A percentile compares a stretch with the other conserved stretches of the same genome.
Conservation (phyloP, 2,888 invertebrate genomes). For the Tridacna crocea region DNA sequence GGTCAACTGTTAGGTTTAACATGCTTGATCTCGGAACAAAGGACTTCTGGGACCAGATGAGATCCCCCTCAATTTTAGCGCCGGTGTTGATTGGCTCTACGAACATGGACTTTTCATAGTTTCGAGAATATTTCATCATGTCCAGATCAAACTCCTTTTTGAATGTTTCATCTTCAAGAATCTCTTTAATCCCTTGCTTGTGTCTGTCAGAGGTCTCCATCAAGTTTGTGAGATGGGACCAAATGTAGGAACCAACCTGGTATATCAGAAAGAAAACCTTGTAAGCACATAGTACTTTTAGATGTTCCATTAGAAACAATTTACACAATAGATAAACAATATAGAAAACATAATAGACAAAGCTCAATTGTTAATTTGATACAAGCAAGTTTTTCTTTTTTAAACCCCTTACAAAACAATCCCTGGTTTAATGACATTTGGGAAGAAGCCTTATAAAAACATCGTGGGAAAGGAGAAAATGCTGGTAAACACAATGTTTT, state of each 20-base stretch:
- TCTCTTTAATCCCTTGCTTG: constrained; percentile 92
- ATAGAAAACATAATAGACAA: too few species aligned
- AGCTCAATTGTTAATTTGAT: too few species aligned
- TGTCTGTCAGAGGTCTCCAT: constrained; percentile 93
- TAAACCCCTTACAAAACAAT: too few species aligned
- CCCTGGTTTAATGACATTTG: too few species aligned
- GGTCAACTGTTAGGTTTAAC: constrained; percentile 82
- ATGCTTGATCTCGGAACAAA: constrained; percentile 82
- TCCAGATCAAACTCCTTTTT: constrained; percentile 93
- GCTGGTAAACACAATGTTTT: too few species aligned
- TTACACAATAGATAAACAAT: neutral
- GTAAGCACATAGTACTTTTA: neutral
- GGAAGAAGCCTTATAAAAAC: too few species aligned
- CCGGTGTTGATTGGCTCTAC: constrained; percentile 92
- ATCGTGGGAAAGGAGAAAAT: too few species aligned
- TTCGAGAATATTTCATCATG: constrained; percentile 94
- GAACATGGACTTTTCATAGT: constrained; percentile 91
- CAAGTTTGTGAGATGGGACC: constrained; percentile 95
- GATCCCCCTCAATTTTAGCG: constrained; percentile 80
- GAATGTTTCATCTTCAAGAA: constrained; percentile 92
- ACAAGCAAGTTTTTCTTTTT: too few species aligned
- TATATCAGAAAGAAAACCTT: neutral
- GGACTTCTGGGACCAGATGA: constrained; percentile 82
- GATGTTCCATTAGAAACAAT: neutral
- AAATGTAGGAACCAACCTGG: constrained; percentile 94